Percentiles rank a stretch among this genome's conserved stretches.
Evolutionary conservation across 2,888 invertebrate species (phyloP).

Genomic region (Leptopilina syphax): DNA sequence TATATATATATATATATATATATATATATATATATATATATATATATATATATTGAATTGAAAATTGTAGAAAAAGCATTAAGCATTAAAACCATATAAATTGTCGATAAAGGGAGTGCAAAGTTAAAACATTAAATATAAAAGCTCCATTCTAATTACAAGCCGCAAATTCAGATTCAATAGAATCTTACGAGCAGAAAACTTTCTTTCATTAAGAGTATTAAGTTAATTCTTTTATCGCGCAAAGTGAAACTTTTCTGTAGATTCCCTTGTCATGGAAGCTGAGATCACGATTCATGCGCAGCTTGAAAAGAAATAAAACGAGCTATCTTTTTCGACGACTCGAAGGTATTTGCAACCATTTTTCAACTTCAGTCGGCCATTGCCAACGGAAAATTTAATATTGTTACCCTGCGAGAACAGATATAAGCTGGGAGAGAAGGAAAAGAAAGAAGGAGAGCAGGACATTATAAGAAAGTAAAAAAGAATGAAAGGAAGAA

Average conservation of each 20-base stretch:
- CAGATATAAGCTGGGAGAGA: constrained; percentile 1
- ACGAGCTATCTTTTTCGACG: neutral
- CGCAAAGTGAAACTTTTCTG: constrained; percentile 14
- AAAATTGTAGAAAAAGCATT: neutral
- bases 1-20: constrained; percentile 1
- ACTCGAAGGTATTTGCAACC: constrained; percentile 30
- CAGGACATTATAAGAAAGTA: neutral
- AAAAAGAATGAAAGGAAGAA: no score
- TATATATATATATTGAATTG: neutral
- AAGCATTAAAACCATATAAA: neutral
- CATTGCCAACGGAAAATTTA: constrained; percentile 28
- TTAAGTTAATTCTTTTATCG: constrained; percentile 14
- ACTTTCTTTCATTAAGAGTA: constrained; percentile 9
- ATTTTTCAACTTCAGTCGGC: constrained; percentile 32
- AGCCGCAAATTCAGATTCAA: constrained; percentile 15
- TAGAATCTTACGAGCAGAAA: constrained; percentile 2
- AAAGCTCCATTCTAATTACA: neutral
- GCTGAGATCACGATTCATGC: constrained; percentile 8
- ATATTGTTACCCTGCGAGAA: constrained; percentile 23
- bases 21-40: neutral
- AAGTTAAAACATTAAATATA: constrained; percentile 9
- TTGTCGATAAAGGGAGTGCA: constrained; percentile 2
- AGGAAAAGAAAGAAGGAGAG: neutral
- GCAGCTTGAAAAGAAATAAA: constrained; percentile 14
- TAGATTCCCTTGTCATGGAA: constrained; percentile 1